Evolutionary conservation across 2,888 invertebrate species (phyloP), one percentile per base, ranked within the genome.

Genomic region (Blomia tropicalis): DNA sequence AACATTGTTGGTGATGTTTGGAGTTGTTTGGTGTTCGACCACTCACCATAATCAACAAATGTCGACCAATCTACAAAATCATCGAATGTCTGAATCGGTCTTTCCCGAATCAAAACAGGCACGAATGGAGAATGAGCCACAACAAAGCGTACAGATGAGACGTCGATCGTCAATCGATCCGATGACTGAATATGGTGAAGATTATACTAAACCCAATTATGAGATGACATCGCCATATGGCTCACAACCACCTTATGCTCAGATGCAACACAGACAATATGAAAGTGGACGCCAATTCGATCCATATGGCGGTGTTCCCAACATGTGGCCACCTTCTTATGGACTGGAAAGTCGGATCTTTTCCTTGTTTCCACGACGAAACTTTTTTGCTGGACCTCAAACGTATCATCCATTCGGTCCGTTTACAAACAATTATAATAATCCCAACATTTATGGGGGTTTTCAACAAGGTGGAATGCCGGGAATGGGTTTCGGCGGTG

Each of bases 1-100:
- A 7, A 47, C n/a, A 11, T n/a, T 47, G 5, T n/a, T 47, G 23
- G 51, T 47, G 5, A 11, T 47, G 22, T n/a, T 47, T n/a, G 51
- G 51, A 11, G 22, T 47, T 27, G 27, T 47, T n/a, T 47, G 51
- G 51, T 47, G 51, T 27, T 25, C 23, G 5, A 47, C 7, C 22
- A 11, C 51, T 25, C 51, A 47, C 41, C 41, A 41, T 17, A 14
- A 41, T 47, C 51, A 47, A 47, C 51, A 47, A 27, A 22, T 14
- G 14, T 47, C 51, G 51, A 22, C 51, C 51, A 47, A 47, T 27
- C 51, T 47, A 22, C 51, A 47, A 47, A 47, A 47, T 27, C 51
- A 47, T 27, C 51, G 51, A 47, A 14, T 47, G n/a, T 47, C 51
- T 7, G 23, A 22, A 7, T 11, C 11, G 7, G 51, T 11, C 5